Evolutionary conservation across 2,113 vertebrate genomes (phyloP).

Genomic region (Leuciscus idus): DNA sequence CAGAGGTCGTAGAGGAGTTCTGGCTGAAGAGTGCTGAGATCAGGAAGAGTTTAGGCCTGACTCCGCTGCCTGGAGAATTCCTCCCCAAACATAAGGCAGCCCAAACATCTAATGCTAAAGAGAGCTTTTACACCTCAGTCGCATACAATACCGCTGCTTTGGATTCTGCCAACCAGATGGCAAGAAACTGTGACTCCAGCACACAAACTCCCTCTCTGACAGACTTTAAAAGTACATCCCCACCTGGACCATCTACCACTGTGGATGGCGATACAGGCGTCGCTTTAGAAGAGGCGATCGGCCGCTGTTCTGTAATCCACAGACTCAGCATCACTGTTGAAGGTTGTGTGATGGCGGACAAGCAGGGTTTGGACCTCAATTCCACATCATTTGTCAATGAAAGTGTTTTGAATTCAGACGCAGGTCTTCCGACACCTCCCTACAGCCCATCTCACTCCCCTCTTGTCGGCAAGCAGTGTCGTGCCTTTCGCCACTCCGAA

Average conservation of each 20-base stretch:
- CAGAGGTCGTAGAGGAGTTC: constrained; percentile 83
- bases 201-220: constrained; percentile 12
- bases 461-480: constrained; percentile 72
- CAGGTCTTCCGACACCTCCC: constrained; percentile 82
- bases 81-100: constrained; percentile 65
- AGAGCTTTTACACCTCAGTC: constrained; percentile 67
- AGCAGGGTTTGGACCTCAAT: constrained; percentile 61
- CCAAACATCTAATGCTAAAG: constrained; percentile 53
- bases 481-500: constrained; percentile 63
- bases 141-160: constrained; percentile 12
- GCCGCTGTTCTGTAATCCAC: constrained; percentile 48
- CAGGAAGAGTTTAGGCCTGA: constrained; percentile 81
- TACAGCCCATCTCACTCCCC: constrained; percentile 77
- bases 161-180: constrained; percentile 9
- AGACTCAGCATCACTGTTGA: constrained; percentile 59
- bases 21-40: constrained; percentile 87
- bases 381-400: constrained; percentile 81
- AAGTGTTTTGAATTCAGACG: constrained; percentile 81
- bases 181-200: constrained; percentile 15
- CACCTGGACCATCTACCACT: neutral
- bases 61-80: constrained; percentile 72
- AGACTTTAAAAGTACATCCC: constrained; percentile 1
- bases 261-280: constrained; percentile 63
- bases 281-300: constrained; percentile 65
- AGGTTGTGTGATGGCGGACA: constrained; percentile 64